phyloP scores from a whole-genome alignment of 2,113 vertebrate species.

The Oryzias javanicus region DNA sequence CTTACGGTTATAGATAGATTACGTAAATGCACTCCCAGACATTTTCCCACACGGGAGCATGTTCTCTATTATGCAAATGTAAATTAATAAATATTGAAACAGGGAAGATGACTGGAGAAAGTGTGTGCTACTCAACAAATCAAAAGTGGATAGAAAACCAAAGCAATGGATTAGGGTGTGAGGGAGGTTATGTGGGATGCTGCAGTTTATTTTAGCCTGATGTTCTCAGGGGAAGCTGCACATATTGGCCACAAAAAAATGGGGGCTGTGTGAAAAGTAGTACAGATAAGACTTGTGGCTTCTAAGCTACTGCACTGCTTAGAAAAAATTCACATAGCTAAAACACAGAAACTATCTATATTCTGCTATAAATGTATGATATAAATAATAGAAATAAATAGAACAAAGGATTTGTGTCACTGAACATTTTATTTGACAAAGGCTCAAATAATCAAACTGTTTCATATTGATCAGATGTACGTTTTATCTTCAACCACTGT shows the following conservation, averaged over 20 bases:
- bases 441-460: too few relatives aligned
- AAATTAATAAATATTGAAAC: conserved; percentile 24
- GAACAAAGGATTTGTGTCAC: too few relatives aligned
- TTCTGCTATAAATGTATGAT: too few relatives aligned
- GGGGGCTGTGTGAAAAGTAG: not conserved
- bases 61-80: conserved; percentile 16
- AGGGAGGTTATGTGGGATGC: conserved; percentile 41
- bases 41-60: conserved; percentile 1
- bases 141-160: conserved; percentile 8
- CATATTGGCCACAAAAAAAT: conserved; percentile 22
- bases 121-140: conserved; percentile 19
- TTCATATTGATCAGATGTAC: too few relatives aligned
- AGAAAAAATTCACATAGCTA: conserved; percentile 32
- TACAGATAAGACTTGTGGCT: conserved; percentile 34
- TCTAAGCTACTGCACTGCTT: conserved; percentile 35
- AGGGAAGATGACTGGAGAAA: conserved; percentile 8
- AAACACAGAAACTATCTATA: not conserved
- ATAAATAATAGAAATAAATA: too few relatives aligned
- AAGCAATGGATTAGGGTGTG: conserved; percentile 31
- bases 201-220: conserved; percentile 46
- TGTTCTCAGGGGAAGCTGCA: conserved; percentile 21
- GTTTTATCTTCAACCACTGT: too few relatives aligned
- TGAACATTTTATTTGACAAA: too few relatives aligned
- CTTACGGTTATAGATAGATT: not conserved
- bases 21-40: not conserved